Evolutionary conservation across 2,113 vertebrate genomes (phyloP).

Genomic region (Prochilodus magdalenae): DNA sequence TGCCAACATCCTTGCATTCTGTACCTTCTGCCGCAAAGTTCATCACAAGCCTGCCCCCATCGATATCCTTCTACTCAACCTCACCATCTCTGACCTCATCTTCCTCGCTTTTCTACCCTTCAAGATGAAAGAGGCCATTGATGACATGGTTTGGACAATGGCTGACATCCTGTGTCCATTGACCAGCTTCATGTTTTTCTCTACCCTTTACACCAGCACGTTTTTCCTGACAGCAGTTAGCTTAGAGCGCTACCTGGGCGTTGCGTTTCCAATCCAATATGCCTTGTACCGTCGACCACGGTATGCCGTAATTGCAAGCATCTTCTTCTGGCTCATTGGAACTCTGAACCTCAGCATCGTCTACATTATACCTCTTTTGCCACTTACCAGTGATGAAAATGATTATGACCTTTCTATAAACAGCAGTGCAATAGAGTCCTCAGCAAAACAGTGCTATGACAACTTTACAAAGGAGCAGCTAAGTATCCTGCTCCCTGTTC

Average conservation of each 20-base stretch:
- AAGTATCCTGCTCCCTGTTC: conserved; percentile 69
- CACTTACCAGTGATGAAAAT: background rate
- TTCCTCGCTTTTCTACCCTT: conserved; percentile 84
- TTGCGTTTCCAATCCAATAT: conserved; percentile 83
- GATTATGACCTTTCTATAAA: background rate
- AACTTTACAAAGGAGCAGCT: conserved; percentile 75
- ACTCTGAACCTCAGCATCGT: conserved; percentile 82
- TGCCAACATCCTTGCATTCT: conserved; percentile 81
- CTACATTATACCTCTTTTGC: conserved; percentile 74
- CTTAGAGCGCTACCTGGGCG: conserved; percentile 86
- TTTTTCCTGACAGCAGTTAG: conserved; percentile 84
- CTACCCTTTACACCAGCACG: conserved; percentile 89
- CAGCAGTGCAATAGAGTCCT: background rate
- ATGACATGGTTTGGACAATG: conserved; percentile 76
- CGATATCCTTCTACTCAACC: conserved; percentile 86
- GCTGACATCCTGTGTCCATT: conserved; percentile 76
- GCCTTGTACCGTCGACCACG: conserved; percentile 73
- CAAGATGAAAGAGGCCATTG: conserved; percentile 80
- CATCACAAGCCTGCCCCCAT: conserved; percentile 71
- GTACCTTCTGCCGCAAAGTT: conserved; percentile 77
- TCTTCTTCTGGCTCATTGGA: conserved; percentile 79
- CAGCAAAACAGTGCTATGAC: conserved; percentile 75
- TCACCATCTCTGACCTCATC: conserved; percentile 86
- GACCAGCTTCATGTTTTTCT: conserved; percentile 82
- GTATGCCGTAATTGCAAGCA: conserved; percentile 69